Percentiles rank a stretch among this genome's conserved stretches.
phyloP scores from a whole-genome alignment of 2,888 invertebrate species.

The Rotaria socialis region DNA sequence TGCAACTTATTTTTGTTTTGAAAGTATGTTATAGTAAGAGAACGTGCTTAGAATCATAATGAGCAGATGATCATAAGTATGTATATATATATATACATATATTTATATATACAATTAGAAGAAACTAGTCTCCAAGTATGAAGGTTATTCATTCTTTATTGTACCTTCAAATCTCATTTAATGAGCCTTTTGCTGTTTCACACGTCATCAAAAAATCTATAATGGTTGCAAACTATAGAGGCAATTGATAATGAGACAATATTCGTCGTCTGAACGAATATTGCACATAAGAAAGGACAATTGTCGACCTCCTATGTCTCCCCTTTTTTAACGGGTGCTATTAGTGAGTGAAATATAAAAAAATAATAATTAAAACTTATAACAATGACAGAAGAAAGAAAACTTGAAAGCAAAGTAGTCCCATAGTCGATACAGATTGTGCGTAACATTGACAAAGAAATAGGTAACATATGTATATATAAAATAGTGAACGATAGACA shows the following conservation, averaged over 20 bases:
- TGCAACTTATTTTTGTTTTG: background rate
- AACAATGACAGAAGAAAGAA: background rate
- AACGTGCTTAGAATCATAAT: background rate
- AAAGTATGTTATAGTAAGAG: background rate
- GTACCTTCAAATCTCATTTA: background rate
- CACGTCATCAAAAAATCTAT: slow-evolving; percentile 17
- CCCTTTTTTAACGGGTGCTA: background rate
- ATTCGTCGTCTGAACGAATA: background rate
- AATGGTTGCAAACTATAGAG: slow-evolving; percentile 13
- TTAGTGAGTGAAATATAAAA: slow-evolving; percentile 24
- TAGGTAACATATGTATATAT: background rate
- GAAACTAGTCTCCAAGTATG: background rate
- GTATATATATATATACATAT: too few relatives aligned
- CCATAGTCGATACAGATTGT: background rate
- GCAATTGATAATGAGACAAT: slow-evolving; percentile 26
- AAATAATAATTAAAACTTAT: slow-evolving; percentile 18
- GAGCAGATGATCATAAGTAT: background rate
- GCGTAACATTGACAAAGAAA: slow-evolving; percentile 10
- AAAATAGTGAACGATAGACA: background rate
- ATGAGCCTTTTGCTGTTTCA: background rate
- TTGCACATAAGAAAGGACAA: background rate
- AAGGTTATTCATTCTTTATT: background rate
- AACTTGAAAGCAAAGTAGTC: background rate
- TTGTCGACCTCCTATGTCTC: slow-evolving; percentile 19
- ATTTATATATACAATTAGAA: background rate